Base-by-base conservation (phyloP, 2,888 invertebrate species). In the Polietes domitor region DNA sequence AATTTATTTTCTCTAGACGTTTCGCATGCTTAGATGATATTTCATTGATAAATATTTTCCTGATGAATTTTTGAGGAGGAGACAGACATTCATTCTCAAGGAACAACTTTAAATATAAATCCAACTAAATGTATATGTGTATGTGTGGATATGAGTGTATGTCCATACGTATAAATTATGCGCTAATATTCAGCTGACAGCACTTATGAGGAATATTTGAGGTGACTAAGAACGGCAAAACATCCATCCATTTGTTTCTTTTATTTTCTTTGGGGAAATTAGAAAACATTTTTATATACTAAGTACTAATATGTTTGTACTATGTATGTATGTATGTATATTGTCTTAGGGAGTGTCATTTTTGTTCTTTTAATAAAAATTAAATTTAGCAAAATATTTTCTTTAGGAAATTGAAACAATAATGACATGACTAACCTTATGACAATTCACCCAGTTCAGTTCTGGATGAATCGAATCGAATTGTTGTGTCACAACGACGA, bases 11-110 rank as follows among this genome's bases (percentile, higher is more conserved):
- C 12, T 32, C n/a, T 37, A 12, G 21, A 32, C n/a, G 10, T 26
- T 58, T 28, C 61, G 28, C 61, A 61, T 61, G 28, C 17, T 28
- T 7, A 1, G 65, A 9, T 41, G 65, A 12, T 37, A 17, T 71
- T 75, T 71, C 71, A 72, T 80, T 76, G 28, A 76, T 80, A 43
- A 71, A 71, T 68, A 47, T 70, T 58, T 74, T 79, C 12, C n/a
- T 17, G 32, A 32, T 32, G 32, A 32, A 15, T 55, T 55, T 55
- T 19, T 55, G 10, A 5, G 9, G 6, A 24, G 1, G 19, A 10
- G 26, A 15, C 26, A 19, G n/a, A 19, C 19, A n/a, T n/a, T n/a
- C n/a, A n/a, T n/a, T n/a, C n/a, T 53, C 19, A 53, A 53, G 47
- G 12, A 47, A 53, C 2, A 41, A 41, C 10, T 41, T 3, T 53